Evolutionary conservation across 2,113 vertebrate species (phyloP).

Genomic region (Capricornis sumatraensis): DNA sequence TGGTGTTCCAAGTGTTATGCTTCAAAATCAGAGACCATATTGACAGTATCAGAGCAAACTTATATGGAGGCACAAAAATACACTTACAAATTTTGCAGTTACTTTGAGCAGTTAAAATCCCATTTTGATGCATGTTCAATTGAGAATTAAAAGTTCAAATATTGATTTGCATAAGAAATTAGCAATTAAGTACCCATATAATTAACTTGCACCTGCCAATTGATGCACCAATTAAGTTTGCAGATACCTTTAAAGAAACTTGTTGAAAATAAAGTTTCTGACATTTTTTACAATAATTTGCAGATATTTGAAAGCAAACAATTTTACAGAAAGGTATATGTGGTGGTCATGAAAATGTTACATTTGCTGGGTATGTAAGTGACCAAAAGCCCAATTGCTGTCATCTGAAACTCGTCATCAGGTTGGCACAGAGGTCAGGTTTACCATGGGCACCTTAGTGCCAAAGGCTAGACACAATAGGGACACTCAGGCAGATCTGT

Average conservation of each 20-base stretch:
- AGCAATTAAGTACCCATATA: constrained; percentile 73
- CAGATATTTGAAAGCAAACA: not conserved
- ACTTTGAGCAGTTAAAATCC: constrained; percentile 57
- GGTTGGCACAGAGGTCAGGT: not conserved
- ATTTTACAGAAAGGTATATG: not conserved
- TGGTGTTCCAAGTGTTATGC: not conserved
- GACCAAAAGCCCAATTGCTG: not conserved
- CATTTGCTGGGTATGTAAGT: not conserved
- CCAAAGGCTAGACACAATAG: rapidly evolving
- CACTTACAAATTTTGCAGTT: constrained; percentile 42
- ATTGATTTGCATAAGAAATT: constrained; percentile 73
- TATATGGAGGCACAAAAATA: constrained; percentile 7
- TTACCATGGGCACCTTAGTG: not conserved
- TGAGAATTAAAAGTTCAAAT: constrained; percentile 71
- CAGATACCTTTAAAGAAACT: constrained; percentile 57
- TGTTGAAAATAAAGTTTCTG: constrained; percentile 63
- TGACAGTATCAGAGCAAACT: not conserved
- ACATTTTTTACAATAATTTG: constrained; percentile 31
- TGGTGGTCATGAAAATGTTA: not conserved
- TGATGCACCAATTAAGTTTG: constrained; percentile 68
- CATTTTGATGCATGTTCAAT: constrained; percentile 66
- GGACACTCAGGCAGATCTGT: not conserved
- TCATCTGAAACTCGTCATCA: not conserved
- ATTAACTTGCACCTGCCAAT: constrained; percentile 72
- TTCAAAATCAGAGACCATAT: not conserved